Base-by-base conservation (phyloP, 30 jellyfish, hydroid and myxozoan species). In the Turritopsis dohrnii region DNA sequence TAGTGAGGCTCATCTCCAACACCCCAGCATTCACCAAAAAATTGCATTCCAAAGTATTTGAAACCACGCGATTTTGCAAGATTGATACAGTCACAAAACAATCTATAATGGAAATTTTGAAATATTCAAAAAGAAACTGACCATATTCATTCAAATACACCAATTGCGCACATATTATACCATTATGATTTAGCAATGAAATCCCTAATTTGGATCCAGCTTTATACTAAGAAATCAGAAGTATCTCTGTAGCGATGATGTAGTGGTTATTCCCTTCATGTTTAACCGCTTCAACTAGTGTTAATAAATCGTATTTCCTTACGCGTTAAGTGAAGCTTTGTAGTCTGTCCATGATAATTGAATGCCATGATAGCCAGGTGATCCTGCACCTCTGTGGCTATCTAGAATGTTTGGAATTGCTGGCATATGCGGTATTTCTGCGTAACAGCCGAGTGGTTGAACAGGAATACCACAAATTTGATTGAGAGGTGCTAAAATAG, bases 1-100 rank as follows among this genome's bases (percentile, higher is more conserved):
- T 53, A 81, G 0, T 16, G 27, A 1, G 69, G 69, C n/a, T 60
- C 66, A 54, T 21, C 65, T 0, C 81, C 76, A 18, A 86, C 90
- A 60, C 96, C 89, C 98, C 98, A 92, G 71, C 98, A 92, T 72
- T 92, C 98, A 20, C 96, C 96, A 54, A 81, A 87, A 71, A 24
- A 87, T 77, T 92, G 98, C 29, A 88, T 26, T 21, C 93, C 96
- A 54, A 86, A 28, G 21, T 65, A 81, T 71, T 79, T 80, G 29
- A 54, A n/a, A 0, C 74, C 74, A 20, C 74, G 54, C 9, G 4
- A 21, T 66, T 66, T 54, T 22, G 88, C 88, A 8, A n/a, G 73
- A 26, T 21, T 66, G 7, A 81, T 19, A 66, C 88, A 81, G 66
- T 54, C 60, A 26, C 88, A 81, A 20, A 81, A 54, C 60, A 81